phyloP scores from a whole-genome alignment of 2,113 vertebrate genomes.

The Xyrauchen texanus region DNA sequence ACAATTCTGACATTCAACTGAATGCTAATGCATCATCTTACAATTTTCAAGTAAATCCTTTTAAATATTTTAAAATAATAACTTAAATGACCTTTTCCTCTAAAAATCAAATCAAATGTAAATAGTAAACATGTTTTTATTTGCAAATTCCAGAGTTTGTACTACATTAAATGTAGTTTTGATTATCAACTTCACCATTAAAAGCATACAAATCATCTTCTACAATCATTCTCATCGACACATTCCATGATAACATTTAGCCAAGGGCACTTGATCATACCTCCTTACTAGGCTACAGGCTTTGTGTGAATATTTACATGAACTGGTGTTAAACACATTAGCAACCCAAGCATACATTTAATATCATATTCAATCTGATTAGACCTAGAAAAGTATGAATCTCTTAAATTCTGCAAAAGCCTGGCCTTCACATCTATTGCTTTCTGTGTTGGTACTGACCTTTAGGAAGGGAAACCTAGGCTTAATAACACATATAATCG shows the following conservation, averaged over 20 bases:
- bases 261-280: conserved; percentile 54
- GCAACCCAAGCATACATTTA: background rate
- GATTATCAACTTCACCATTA: conserved; percentile 41
- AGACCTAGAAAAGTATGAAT: conserved; percentile 28
- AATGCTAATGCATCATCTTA: background rate
- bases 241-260: conserved; percentile 40
- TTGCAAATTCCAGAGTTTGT: conserved; percentile 44
- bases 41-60: conserved; percentile 19
- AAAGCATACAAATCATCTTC: conserved; percentile 44
- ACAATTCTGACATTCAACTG: background rate
- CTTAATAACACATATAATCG: background rate
- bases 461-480: conserved; percentile 29
- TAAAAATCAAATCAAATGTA: conserved; percentile 11
- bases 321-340: conserved; percentile 16
- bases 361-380: conserved; percentile 9
- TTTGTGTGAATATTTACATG: conserved; percentile 19
- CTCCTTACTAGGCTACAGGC: conserved; percentile 31
- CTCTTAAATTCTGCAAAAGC: conserved; percentile 35
- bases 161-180: conserved; percentile 48
- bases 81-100: background rate
- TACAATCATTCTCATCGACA: conserved; percentile 41
- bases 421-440: conserved; percentile 51
- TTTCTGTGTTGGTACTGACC: conserved; percentile 43
- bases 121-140: conserved; percentile 40
- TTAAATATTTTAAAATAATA: conserved; percentile 4